Base-by-base conservation (phyloP, 2,113 vertebrate species). In the Pollachius pollachius region DNA sequence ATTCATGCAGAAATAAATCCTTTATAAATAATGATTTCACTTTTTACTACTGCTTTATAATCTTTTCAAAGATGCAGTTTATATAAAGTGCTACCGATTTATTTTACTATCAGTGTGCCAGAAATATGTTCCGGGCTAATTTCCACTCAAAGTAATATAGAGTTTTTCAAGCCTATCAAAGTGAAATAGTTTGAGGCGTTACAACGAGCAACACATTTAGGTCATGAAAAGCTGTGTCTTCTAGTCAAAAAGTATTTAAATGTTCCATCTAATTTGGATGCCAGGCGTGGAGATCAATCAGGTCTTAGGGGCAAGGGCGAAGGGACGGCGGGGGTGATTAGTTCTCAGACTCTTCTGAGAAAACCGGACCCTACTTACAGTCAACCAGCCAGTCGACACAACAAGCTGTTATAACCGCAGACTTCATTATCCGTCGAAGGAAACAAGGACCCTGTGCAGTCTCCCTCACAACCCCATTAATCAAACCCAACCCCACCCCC, bases 321-420 rank as follows among this genome's bases (percentile, higher is more conserved):
- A 34, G 4, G 30, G 30, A 7, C 62, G 52, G 59, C 64, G 68
- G 60, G 60, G 75, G 69, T 76, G 73, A 85, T 85, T 85, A 69
- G 71, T 80, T 83, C 81, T 83, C 81, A 34, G 77, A 69, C 79
- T 70, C 73, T 85, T 88, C 81, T 86, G 84, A 76, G 78, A 86
- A 85, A 90, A 85, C 72, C 84, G 75, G 79, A 70, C 82, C 78
- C 70, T 80, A 80, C 65, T 72, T 74, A 76, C 69, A 52, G 54
- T 71, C 76, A 67, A 59, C 70, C 77, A 70, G 69, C 57, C 75
- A 62, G 19, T 73, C 84, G 80, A 81, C 84, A 83, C 86, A 88
- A 83, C 84, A 89, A 84, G 78, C 81, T 89, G 79, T 91, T 34
- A 34, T 91, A 89, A 88, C 85, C 76, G 67, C 56, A 76, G 75